phyloP scores from a whole-genome alignment of 2,797 vertebrate species.

The Anas flavirostris region DNA sequence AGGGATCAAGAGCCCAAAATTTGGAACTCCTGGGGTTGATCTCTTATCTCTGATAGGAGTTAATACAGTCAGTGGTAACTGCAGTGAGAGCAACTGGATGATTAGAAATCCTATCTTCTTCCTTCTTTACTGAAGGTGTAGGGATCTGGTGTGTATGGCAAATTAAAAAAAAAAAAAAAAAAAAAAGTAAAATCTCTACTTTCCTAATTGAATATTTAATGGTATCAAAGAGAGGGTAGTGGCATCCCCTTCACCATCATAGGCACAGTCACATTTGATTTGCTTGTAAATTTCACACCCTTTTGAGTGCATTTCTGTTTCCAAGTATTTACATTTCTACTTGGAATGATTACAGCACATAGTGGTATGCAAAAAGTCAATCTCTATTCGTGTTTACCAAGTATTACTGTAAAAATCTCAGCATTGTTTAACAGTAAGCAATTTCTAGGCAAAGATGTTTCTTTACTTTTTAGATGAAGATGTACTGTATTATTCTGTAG shows the following conservation, averaged over 20 bases:
- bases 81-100: rapidly evolving
- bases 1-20: background rate
- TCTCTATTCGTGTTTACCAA: background rate
- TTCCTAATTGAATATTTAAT: background rate
- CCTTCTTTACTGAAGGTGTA: background rate
- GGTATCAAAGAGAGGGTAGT: background rate
- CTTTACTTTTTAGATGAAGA: background rate
- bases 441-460: background rate
- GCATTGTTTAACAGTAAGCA: background rate
- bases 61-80: background rate
- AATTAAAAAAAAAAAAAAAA: background rate
- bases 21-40: background rate
- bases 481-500: background rate
- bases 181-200: background rate
- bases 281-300: background rate
- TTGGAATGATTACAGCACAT: background rate
- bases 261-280: background rate
- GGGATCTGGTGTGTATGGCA: background rate
- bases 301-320: background rate
- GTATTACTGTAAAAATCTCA: background rate
- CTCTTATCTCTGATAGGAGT: background rate
- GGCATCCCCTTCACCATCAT: rapidly evolving
- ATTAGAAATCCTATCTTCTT: background rate
- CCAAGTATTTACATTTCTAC: slow-evolving; percentile 31
- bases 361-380: background rate